These are phyloP conservation scores for Anser brachyrhynchus DNA, from an alignment of 2,113 vertebrate species.

Conservation along the genomic window DNA sequence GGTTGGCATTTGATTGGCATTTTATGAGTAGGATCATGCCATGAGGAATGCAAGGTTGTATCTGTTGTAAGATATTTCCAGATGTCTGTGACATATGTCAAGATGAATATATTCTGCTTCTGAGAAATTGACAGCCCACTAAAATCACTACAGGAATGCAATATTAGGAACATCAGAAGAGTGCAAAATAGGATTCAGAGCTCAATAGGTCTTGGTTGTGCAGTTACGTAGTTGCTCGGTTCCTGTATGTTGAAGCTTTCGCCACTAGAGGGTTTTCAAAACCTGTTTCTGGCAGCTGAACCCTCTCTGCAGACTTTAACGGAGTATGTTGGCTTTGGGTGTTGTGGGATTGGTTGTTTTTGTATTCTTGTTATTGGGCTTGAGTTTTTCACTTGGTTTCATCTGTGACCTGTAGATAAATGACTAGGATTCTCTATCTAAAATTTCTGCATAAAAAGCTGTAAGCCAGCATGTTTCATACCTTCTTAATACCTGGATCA, in stretches of 20 bases:
- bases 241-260: neutral
- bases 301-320: neutral
- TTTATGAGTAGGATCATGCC: neutral
- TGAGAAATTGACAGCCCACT: neutral
- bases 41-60: neutral
- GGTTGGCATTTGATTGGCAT: neutral
- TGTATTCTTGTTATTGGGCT: neutral
- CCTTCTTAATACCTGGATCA: neutral
- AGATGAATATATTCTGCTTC: neutral
- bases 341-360: neutral
- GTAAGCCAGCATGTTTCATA: neutral
- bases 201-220: neutral
- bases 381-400: neutral
- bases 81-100: neutral
- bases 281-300: neutral
- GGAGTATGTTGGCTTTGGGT: neutral
- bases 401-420: neutral
- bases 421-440: accelerated
- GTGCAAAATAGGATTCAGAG: neutral
- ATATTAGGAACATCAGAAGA: accelerated
- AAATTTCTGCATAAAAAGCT: neutral
- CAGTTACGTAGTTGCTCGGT: neutral
- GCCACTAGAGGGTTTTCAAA: neutral
- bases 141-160: neutral
- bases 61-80: neutral